Conservation (phyloP, 2,797 vertebrate species). For the Sylvia borin region DNA sequence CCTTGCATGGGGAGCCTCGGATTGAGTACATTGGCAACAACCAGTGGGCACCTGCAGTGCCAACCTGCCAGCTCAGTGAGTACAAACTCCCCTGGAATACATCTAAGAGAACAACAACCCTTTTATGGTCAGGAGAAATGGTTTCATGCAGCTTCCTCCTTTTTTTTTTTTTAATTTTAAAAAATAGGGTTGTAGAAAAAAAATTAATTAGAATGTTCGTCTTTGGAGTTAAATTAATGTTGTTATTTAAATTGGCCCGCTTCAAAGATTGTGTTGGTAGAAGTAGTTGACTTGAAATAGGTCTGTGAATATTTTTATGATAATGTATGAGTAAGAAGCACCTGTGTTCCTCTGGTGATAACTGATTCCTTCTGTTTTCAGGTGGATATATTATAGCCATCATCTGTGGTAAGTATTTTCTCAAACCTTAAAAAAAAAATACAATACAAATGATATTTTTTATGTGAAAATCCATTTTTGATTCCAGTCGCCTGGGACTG, state of each 20-base stretch:
- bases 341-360: background rate
- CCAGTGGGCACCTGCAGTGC: slow-evolving; percentile 19
- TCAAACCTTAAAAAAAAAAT: background rate
- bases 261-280: background rate
- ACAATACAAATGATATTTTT: fast-evolving
- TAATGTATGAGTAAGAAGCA: background rate
- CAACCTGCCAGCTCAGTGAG: slow-evolving; percentile 58
- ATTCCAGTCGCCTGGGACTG: background rate
- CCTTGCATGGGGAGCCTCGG: background rate
- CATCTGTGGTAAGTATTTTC: slow-evolving; percentile 47
- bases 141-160: background rate
- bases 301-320: background rate
- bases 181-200: background rate
- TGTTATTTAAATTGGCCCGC: background rate
- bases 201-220: background rate
- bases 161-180: background rate
- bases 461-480: background rate
- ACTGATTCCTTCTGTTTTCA: slow-evolving; percentile 10
- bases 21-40: background rate
- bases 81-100: background rate
- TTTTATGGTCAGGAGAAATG: background rate
- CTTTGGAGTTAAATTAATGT: background rate
- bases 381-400: background rate
- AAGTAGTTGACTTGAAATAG: background rate
- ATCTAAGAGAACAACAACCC: fast-evolving